Base-by-base conservation (phyloP, 2,113 vertebrate species). In the Bufo gargarizans region DNA sequence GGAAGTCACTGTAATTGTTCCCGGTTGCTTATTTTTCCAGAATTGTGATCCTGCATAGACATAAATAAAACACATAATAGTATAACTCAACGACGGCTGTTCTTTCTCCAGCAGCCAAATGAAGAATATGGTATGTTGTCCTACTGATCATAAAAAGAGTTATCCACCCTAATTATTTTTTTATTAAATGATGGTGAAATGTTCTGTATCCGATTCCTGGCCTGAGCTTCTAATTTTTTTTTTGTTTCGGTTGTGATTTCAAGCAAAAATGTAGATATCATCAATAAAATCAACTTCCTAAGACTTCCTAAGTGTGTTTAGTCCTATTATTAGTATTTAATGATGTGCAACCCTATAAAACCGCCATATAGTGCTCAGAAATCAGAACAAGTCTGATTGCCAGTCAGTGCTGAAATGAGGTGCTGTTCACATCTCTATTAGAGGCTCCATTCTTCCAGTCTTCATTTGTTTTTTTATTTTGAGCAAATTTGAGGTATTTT, bases 21-120 rank as follows among this genome's bases (percentile, higher is more conserved):
- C 72, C 72, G 19, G 72, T 76, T 76, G 45, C 72, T 50, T 76
- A 49, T 76, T 76, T 76, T 76, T 76, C 72, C 16, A 20, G 45
- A 17, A 49, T 76, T 50, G 45, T 45, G 11, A 43, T 33, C 9
- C 22, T 43, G 13, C 2, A 8, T 19, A 17, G 7, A 76, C 45
- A 76, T 49, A 76, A 76, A 49, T 76, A 76, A 16, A 74, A 19
- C 17, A 20, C 6, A 76, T 76, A 76, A 76, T 50, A 10, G 45
- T 76, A 10, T 16, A 10, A 14, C 47, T 76, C 14, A 49, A 50
- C 20, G 17, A 20, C 16, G 20, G 12, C 1, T 72, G 6, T 14
- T 45, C 69, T 3, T 47, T 72, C 47, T 45, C 16, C 16, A 43
- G 33, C 71, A 74, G 71, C 14, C 14, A 74, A 4, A 50, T 76